A percentile compares a stretch with the other conserved stretches of the same genome.
phyloP scores from a whole-genome alignment of 2,888 invertebrate genomes.

The Dorcus hopei region DNA sequence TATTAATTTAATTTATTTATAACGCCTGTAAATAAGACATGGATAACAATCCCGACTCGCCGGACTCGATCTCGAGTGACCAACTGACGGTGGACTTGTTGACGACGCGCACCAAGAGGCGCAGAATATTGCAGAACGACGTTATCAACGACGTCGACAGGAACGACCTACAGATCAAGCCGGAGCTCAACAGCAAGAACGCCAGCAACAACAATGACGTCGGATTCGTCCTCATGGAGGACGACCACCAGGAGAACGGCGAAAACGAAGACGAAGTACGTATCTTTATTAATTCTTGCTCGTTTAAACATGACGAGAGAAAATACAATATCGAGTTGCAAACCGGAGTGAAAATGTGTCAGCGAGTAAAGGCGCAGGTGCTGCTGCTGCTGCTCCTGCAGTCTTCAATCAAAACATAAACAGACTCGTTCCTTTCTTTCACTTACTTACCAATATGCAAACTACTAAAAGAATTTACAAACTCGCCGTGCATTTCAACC shows the following conservation, averaged over 20 bases:
- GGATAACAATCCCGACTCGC: constrained; percentile 48
- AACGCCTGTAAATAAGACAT: constrained; percentile 25
- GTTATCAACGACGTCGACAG: constrained; percentile 17
- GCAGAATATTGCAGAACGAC: constrained; percentile 35
- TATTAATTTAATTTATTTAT: constrained; percentile 5
- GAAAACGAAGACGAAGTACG: constrained; percentile 16
- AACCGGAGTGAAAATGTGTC: too few relatives aligned
- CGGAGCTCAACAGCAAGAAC: constrained; percentile 33
- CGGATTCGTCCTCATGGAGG: constrained; percentile 51
- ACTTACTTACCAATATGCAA: too few relatives aligned
- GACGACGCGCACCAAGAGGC: constrained; percentile 42
- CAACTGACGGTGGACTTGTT: constrained; percentile 46
- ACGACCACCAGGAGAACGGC: constrained; percentile 38
- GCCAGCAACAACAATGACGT: constrained; percentile 48
- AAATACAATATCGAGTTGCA: too few relatives aligned
- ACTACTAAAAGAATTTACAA: too few relatives aligned
- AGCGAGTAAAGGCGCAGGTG: too few relatives aligned
- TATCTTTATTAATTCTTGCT: neutral
- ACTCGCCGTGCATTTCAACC: too few relatives aligned
- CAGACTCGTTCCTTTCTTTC: too few relatives aligned
- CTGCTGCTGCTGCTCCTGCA: too few relatives aligned
- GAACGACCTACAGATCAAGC: constrained; percentile 15
- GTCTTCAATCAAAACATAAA: too few relatives aligned
- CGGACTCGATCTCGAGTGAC: constrained; percentile 48
- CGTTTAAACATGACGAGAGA: too few relatives aligned